Base-by-base conservation (phyloP, 2,113 vertebrate species). In the Microcebus lehilahytsara region DNA sequence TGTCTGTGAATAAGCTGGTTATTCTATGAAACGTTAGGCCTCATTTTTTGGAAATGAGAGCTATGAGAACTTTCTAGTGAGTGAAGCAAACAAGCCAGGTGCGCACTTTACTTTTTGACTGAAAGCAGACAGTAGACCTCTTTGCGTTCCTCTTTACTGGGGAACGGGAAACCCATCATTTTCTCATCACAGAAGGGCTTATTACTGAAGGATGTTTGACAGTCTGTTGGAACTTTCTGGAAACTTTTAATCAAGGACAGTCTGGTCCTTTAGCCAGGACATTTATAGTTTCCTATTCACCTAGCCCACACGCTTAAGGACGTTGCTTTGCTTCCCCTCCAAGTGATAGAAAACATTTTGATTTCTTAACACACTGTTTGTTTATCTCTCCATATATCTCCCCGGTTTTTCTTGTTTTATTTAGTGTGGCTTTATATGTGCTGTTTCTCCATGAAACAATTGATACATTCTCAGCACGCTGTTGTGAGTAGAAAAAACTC, bases 401-500 rank as follows among this genome's bases (percentile, higher is more conserved):
- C 91, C 96, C 96, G 88, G 56, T 98, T 98, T 98, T 94, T 62
- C 91, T 91, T 97, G 97, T 98, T 98, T 98, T 98, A 98, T 98
- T 98, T 98, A 98, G 98, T 97, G 96, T 97, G 97, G 97, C 97
- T 98, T 98, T 98, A 71, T 95, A 96, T 97, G 96, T 98, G 96
- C 98, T 96, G 96, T 98, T 98, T 98, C 98, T 97, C 98, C 94
- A 3, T 90, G 95, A 98, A 98, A 98, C 98, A 98, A 98, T 97
- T 98, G 98, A 98, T 98, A 98, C 98, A 98, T 98, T 98, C 98
- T 98, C 98, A 60, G 97, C 97, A 98, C 66, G 97, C 98, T 66
- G 97, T 85, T 71, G 95, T 1, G 91, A 96, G 95, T 93, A 88
- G 93, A 77, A 88, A 98, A 98, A 97, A 96, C 85, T 97, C 96